These are phyloP conservation scores for Hetaerina titia DNA, from an alignment of 2,888 invertebrate species.

Conservation along the genomic window DNA sequence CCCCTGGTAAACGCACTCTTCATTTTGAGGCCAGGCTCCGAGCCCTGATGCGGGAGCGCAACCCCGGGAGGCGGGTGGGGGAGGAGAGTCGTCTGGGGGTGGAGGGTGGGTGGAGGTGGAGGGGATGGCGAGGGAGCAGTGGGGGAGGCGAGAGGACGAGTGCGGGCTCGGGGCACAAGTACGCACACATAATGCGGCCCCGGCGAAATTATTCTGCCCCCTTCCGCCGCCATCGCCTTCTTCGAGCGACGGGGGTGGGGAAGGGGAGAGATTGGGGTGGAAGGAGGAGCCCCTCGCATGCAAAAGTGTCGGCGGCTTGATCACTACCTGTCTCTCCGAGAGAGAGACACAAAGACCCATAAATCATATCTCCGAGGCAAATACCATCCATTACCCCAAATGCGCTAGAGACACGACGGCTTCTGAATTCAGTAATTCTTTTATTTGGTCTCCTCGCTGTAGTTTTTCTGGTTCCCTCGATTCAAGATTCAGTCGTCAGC, in stretches of 20 bases:
- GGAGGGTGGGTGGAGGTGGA: background rate
- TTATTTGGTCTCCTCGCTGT: no score
- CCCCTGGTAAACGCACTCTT: no score
- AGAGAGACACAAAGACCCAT: background rate
- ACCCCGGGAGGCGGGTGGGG: no score
- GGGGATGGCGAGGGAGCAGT: background rate
- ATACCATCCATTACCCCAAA: background rate
- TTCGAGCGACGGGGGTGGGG: background rate
- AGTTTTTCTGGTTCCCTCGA: background rate
- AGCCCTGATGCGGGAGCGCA: no score
- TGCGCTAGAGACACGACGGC: background rate
- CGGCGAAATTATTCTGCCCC: no score
- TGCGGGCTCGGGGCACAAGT: background rate
- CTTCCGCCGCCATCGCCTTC: no score
- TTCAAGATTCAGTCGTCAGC: background rate
- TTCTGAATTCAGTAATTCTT: no score
- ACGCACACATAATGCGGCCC: no score
- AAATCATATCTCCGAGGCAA: background rate
- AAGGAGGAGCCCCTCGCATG: background rate
- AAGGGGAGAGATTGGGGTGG: background rate
- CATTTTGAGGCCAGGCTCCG: no score
- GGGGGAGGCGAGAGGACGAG: background rate
- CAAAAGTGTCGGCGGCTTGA: conserved; percentile 7
- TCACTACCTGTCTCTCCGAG: background rate
- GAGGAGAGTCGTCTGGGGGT: no score